Conservation (phyloP, 1,140 invertebrate genomes). For the Drepana arcuata region DNA sequence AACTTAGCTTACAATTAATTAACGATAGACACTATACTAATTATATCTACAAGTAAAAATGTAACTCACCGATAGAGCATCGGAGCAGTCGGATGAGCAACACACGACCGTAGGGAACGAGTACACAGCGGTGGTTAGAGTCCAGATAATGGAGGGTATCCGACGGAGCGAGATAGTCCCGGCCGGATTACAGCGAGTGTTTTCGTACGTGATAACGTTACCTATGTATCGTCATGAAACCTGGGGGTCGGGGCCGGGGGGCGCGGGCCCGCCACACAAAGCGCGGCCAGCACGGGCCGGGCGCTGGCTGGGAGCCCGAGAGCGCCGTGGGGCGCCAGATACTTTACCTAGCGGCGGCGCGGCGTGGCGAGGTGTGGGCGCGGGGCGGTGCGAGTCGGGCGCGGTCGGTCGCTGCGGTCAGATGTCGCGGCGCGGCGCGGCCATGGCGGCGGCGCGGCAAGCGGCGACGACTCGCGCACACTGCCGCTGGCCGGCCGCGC, state of each 20-base stretch:
- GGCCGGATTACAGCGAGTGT: conserved; percentile 21
- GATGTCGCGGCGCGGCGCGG: conserved; percentile 43
- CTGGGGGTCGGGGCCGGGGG: conserved; percentile 6
- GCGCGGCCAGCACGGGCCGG: conserved; percentile 16
- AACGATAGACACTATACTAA: no score
- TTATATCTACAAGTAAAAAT: no score
- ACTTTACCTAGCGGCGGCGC: conserved; percentile 38
- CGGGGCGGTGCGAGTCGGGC: conserved; percentile 23
- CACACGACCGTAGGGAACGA: conserved; percentile 46
- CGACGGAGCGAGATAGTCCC: conserved; percentile 12
- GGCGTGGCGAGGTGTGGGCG: conserved; percentile 21
- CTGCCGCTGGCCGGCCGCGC: conserved; percentile 18
- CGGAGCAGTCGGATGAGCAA: conserved; percentile 63
- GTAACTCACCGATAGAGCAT: conserved; percentile 63
- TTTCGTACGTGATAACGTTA: conserved; percentile 32
- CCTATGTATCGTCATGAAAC: conserved; percentile 35
- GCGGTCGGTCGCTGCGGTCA: conserved; percentile 38
- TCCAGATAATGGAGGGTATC: conserved; percentile 20
- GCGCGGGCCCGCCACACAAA: conserved; percentile 10
- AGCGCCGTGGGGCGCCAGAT: conserved; percentile 14
- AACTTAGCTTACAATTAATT: no score
- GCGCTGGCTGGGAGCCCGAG: conserved; percentile 1
- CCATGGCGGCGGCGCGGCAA: conserved; percentile 37
- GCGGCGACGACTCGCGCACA: conserved; percentile 41
- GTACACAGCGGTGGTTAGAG: conserved; percentile 27